Base-by-base conservation (phyloP, 2,113 vertebrate species). In the Dipodomys ordii region DNA sequence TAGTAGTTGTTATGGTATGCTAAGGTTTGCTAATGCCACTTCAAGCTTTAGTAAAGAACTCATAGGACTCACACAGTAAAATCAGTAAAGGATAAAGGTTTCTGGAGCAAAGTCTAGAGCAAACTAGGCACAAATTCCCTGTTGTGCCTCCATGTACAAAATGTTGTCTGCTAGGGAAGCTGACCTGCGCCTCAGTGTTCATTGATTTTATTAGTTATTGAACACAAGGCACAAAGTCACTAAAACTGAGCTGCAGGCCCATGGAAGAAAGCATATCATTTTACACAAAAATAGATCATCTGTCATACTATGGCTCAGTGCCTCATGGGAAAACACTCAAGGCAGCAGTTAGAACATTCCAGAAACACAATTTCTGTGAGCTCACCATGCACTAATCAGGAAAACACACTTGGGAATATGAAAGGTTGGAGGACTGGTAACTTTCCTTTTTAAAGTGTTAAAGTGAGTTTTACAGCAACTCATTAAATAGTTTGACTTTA, bases 201-300 rank as follows among this genome's bases (percentile, higher is more conserved):
- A 84, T 28, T 35, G 18, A 35, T 44, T 88, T 67, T 64, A 64
- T 22, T 64, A n/a, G n/a, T 6, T 8, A 27, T 93, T 77, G 16
- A 18, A 69, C 46, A 81, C 11, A 30, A 22, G 69, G 46, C 46
- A 81, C 11, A 30, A 22, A 76, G 46, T 10, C 62, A 80, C 22
- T 28, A 44, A 72, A n/a, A 11, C 23, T 39, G 35, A 39, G 53
- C 9, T 39, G 39, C 71, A 69, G 53, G 44, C 2, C 23, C 10
- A 10, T 30, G 32, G 87, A 83, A 53, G 65, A 87, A 92, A 77
- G 35, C 39, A 74, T 79, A 83, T n/a, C 80, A 84, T 18, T 80
- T 19, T 73, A n/a, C 6, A 64, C 8, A 83, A 11, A 39, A 87
- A 67, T 84, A 74, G 23, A 62, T 18, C 88, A 87, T 13, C 28